A percentile compares a stretch with the other conserved stretches of the same genome.
phyloP scores from a whole-genome alignment of 2,113 vertebrate species.

The Notiomystis cincta region DNA sequence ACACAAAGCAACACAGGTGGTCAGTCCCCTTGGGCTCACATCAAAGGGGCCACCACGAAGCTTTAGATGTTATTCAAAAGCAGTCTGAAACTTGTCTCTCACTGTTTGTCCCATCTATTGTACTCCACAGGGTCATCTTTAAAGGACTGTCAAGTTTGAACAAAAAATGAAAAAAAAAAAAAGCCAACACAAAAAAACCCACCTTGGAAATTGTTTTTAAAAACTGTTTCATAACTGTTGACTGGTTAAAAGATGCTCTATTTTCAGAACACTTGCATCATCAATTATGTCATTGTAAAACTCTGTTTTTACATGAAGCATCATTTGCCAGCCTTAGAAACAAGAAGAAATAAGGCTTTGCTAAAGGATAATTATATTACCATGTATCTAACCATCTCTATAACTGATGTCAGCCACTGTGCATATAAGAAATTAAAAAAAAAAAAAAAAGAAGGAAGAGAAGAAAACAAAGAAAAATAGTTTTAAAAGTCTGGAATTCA shows the following conservation, averaged over 20 bases:
- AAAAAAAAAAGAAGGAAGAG: not conserved
- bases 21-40: slow-evolving; percentile 37
- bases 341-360: not conserved
- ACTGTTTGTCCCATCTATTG: not conserved
- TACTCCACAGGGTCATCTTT: slow-evolving; percentile 35
- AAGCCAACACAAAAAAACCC: not conserved
- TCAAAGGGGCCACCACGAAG: slow-evolving; percentile 66
- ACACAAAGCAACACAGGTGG: slow-evolving; percentile 25
- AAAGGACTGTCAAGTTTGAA: not conserved
- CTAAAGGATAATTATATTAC: not conserved
- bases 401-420: not conserved
- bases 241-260: not conserved
- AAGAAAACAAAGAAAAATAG: not conserved
- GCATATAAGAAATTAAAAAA: not conserved
- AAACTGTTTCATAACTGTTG: not conserved
- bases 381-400: not conserved
- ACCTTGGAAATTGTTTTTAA: not conserved
- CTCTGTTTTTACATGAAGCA: not conserved
- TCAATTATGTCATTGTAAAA: not conserved
- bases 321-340: not conserved
- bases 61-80: not conserved
- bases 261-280: not conserved
- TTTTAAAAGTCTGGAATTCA: not conserved
- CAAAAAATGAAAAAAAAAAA: not conserved
- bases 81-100: slow-evolving; percentile 52